A percentile compares a stretch with the other conserved stretches of the same genome.
Evolutionary conservation across 2,797 vertebrate species (phyloP).

Genomic region (Phrynocephalus forsythii): DNA sequence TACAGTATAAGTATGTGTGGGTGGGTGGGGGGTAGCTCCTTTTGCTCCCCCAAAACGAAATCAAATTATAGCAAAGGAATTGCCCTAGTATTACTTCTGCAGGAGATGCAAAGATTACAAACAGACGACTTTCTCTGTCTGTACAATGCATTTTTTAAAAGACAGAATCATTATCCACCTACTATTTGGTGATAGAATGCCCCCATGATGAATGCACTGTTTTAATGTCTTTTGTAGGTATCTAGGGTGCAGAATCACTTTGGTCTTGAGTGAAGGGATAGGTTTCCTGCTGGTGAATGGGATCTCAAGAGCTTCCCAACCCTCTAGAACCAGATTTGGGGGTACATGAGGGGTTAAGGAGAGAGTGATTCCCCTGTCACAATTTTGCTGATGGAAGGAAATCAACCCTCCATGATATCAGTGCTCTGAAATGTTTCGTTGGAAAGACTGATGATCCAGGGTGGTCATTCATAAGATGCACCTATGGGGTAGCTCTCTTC

Average conservation of each 20-base stretch:
- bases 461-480: conserved; percentile 18
- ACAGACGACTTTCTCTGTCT: not conserved
- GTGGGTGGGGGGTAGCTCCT: not conserved
- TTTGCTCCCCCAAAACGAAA: not conserved
- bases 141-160: conserved; percentile 20
- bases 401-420: not conserved
- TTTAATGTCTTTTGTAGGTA: conserved; percentile 6
- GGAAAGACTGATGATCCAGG: conserved; percentile 10
- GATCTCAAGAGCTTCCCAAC: not conserved
- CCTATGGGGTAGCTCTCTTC: conserved; percentile 38
- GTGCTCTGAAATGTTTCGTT: conserved; percentile 13
- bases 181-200: not conserved
- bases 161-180: not conserved
- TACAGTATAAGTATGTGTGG: not conserved
- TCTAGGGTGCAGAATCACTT: not conserved
- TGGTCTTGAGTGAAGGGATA: not conserved
- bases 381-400: not conserved
- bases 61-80: not conserved
- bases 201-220: not conserved
- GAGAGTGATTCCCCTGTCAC: not conserved
- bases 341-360: not conserved
- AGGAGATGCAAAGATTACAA: not conserved
- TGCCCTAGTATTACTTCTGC: not conserved
- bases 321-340: not conserved
- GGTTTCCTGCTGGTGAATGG: too few relatives aligned